Conservation (phyloP, 30 jellyfish, hydroid and myxozoan genomes). For the Hydra vulgaris region DNA sequence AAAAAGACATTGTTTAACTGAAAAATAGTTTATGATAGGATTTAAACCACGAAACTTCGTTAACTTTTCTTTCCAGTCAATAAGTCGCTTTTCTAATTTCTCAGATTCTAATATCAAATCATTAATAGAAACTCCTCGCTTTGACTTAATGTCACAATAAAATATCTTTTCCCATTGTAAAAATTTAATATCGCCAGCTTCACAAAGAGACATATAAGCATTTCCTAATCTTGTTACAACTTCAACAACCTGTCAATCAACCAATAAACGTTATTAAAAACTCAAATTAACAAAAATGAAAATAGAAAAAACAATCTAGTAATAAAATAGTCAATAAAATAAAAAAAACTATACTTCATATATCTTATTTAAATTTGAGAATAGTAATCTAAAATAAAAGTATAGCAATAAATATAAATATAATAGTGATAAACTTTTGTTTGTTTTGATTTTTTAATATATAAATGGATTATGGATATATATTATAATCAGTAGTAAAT, state of each 20-base stretch:
- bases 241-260: constrained; percentile 33
- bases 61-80: constrained; percentile 33
- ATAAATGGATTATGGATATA: too few relatives aligned
- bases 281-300: too few relatives aligned
- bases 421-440: too few relatives aligned
- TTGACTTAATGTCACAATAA: constrained; percentile 8
- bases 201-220: constrained; percentile 33
- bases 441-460: too few relatives aligned
- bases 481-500: too few relatives aligned
- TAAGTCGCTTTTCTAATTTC: constrained; percentile 13
- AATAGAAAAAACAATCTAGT: too few relatives aligned
- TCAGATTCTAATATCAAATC: constrained; percentile 16
- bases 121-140: background rate
- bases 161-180: constrained; percentile 23
- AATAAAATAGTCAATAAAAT: too few relatives aligned
- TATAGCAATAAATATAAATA: too few relatives aligned
- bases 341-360: too few relatives aligned
- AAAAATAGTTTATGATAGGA: constrained; percentile 30
- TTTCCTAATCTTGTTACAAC: constrained; percentile 33
- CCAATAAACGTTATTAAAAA: too few relatives aligned
- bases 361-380: too few relatives aligned
- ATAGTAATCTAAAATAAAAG: too few relatives aligned
- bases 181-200: constrained; percentile 32
- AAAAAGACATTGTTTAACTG: background rate
- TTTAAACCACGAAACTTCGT: constrained; percentile 22